Conservation (phyloP, 2,113 vertebrate species). For the Columbina picui region DNA sequence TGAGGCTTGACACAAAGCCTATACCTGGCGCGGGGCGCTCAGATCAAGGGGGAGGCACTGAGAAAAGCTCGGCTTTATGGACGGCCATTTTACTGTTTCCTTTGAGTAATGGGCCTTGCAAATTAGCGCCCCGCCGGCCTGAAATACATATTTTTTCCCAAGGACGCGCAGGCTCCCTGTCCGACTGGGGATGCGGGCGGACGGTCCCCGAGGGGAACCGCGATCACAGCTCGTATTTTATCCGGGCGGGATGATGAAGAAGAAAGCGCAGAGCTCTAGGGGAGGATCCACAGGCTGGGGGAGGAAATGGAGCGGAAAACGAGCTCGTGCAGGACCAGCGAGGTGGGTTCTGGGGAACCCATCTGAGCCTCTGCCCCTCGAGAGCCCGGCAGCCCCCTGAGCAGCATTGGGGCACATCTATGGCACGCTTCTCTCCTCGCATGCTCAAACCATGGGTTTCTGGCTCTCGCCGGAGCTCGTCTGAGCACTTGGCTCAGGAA, state of each 20-base stretch:
- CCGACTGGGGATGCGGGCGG: conserved; percentile 71
- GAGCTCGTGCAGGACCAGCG: neutral
- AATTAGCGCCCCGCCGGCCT: conserved; percentile 76
- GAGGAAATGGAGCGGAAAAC: conserved; percentile 76
- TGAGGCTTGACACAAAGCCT: conserved; percentile 73
- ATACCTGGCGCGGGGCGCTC: conserved; percentile 36
- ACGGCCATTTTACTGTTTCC: conserved; percentile 71
- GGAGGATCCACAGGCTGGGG: conserved; percentile 22
- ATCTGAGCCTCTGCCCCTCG: neutral
- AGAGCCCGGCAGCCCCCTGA: neutral
- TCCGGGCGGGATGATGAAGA: conserved; percentile 42
- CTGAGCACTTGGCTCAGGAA: neutral
- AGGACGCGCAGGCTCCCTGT: conserved; percentile 68
- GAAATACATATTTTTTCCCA: conserved; percentile 77
- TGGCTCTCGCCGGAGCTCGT: accelerated
- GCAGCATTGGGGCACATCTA: accelerated
- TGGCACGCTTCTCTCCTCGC: accelerated
- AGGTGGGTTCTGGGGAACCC: neutral
- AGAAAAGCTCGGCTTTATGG: conserved; percentile 54
- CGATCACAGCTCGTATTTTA: conserved; percentile 67
- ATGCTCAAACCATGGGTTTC: neutral
- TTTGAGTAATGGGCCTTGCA: conserved; percentile 84
- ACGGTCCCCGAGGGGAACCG: conserved; percentile 61
- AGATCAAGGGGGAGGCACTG: conserved; percentile 52
- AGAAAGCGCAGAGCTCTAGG: conserved; percentile 50